These are phyloP conservation scores for Athene noctua DNA, from an alignment of 2,113 vertebrate genomes.

Conservation along the genomic window DNA sequence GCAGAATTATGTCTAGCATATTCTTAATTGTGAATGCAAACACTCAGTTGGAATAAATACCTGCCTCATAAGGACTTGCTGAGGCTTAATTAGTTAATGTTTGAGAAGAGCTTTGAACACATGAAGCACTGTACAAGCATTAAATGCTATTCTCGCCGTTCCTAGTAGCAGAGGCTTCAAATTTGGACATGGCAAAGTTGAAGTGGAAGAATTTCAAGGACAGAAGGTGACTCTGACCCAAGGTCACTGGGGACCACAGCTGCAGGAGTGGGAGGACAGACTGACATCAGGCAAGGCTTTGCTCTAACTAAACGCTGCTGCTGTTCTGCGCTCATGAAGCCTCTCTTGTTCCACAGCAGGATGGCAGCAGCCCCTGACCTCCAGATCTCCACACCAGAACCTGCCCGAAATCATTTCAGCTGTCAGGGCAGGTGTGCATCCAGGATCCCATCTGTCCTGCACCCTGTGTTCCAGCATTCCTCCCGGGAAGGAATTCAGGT, in stretches of 20 bases:
- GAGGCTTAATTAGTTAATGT: not conserved
- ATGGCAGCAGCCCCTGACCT: not conserved
- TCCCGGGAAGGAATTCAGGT: not conserved
- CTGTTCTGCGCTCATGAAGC: not conserved
- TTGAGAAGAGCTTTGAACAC: not conserved
- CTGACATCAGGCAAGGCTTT: not conserved
- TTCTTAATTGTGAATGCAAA: conserved; percentile 31
- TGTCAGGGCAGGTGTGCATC: not conserved
- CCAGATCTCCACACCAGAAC: not conserved
- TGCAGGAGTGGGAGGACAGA: not conserved
- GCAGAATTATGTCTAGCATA: not conserved
- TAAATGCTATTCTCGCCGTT: not conserved
- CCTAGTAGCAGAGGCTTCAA: not conserved
- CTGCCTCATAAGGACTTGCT: not conserved
- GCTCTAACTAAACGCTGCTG: fast-evolving
- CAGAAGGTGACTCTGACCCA: not conserved
- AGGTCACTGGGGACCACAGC: not conserved
- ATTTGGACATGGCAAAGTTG: not conserved
- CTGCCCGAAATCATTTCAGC: not conserved
- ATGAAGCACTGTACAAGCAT: not conserved
- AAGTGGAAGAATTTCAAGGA: not conserved
- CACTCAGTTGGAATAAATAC: conserved; percentile 32
- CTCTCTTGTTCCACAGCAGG: not conserved
- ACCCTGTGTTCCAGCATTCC: not conserved
- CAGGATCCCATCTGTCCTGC: not conserved